Base-by-base conservation (phyloP, 2,113 vertebrate species). In the Trachemys scripta region DNA sequence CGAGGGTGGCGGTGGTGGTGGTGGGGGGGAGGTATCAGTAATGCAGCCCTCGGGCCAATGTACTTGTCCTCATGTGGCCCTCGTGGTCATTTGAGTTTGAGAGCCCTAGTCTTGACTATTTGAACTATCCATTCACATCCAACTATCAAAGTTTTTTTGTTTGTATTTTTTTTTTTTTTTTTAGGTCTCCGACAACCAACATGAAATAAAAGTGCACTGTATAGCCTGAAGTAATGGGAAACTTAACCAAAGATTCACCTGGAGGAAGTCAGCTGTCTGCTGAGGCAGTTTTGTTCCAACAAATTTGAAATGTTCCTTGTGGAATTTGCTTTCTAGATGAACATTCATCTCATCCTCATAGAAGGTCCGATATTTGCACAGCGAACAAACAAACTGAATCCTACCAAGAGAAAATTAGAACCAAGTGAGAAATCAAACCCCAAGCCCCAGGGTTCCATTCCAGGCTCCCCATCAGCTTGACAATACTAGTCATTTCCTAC, bases 341-440 rank as follows among this genome's bases (percentile, higher is more conserved):
- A 75, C 93, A 54, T 95, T 97, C 99, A 99, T 99, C 90, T 99
- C 99, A 1, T 99, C 99, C 4, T 99, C 99, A 35, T 99, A 99
- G 96, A 99, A 99, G 0, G 99, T 99, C 6, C 99, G 99, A 76
- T 99, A 99, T 93, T 99, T 99, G 95, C 99, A 99, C 13, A 99
- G 97, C 2, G 99, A 99, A 84, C 99, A 99, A 3, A 99, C 99
- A 85, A 99, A 99, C 97, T 99, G 99, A 97, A 99, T 98, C 98
- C 99, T 99, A 97, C 6, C 11, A 90, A 47, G 75, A 94, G 81
- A 97, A 56, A 90, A 42, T 49, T 1, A 11, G 83, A 82, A 6
- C 20, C 2, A 5, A 59, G 82, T 3, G 49, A 97, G 82, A 78
- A 84, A 84, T 17, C 14, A 93, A 96, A 72, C 83, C 29, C 9